Base-by-base conservation (phyloP, 2,113 vertebrate genomes). In the Rousettus leschenaultii region DNA sequence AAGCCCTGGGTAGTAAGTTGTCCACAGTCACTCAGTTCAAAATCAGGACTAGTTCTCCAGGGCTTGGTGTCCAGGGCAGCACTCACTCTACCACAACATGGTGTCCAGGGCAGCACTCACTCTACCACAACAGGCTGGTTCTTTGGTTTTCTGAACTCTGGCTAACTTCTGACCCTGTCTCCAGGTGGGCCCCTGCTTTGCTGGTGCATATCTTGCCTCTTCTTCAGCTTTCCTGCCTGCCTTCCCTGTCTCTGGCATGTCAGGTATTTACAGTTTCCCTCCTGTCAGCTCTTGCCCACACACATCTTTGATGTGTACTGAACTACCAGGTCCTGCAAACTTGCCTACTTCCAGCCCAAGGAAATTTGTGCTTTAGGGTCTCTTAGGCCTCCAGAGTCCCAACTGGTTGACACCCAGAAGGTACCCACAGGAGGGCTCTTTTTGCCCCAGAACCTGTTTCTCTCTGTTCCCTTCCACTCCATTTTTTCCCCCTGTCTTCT, bases 131-230 rank as follows among this genome's bases (percentile, higher is more conserved):
- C 35, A 7, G 18, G 6, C 35, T 11, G 24, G 53, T 24, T 77
- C 63, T 71, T 48, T 3, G 18, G 19, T 40, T 7, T 85, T 59
- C 61, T 73, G 61, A 59, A 57, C 55, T 59, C 22, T 2, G 18
- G 61, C 53, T 88, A n/a, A 88, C 65, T 65, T 65, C 66, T 45
- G 77, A 30, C 45, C 82, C 94, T 45, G 38, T 48, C 15, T 75
- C 16, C 45, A n/a, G 65, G 38, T 45, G 71, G 43, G 53, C 12
- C 14, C 48, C 12, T 1, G 3, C n/a, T 74, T 22, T 18, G 38
- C 22, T 48, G 22, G 38, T 21, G 22, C 68, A n/a, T 0, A 22
- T 7, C 9, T 7, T 14, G 33, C 38, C 61, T 87, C 63, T 53
- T 53, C 51, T n/a, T 73, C 38, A 11, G 18, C n/a, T n/a, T 16